These are phyloP conservation scores for Acrossocheilus fasciatus DNA, from an alignment of 2,797 vertebrate species.

Conservation along the genomic window DNA sequence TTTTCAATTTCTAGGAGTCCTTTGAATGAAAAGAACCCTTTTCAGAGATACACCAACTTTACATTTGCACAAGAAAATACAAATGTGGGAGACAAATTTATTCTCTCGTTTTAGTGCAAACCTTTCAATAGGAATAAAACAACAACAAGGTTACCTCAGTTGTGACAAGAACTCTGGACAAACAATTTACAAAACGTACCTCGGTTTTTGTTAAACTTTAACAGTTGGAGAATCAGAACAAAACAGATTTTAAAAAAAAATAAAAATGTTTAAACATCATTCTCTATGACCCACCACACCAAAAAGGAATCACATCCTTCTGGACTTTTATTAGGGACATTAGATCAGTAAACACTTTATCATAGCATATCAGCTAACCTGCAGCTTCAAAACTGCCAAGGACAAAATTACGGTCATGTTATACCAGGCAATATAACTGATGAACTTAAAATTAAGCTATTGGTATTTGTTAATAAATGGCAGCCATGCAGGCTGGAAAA, in stretches of 20 bases:
- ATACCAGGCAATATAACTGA: not conserved
- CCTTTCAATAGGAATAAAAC: constrained; percentile 32
- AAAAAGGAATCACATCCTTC: constrained; percentile 10
- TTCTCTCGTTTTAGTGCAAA: constrained; percentile 40
- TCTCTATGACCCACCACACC: not conserved
- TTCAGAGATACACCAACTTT: constrained; percentile 19
- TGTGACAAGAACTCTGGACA: constrained; percentile 12
- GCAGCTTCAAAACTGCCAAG: constrained; percentile 13
- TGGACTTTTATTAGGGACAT: constrained; percentile 11
- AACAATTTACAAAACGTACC: constrained; percentile 27
- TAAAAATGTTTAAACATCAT: not conserved
- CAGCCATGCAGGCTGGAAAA: not conserved
- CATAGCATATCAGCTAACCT: constrained; percentile 22
- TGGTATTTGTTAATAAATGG: not conserved
- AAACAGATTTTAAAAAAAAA: not conserved
- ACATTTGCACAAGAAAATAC: constrained; percentile 33
- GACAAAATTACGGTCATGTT: not conserved
- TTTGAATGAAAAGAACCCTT: constrained; percentile 11
- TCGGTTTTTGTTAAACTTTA: constrained; percentile 17
- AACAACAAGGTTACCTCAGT: constrained; percentile 29
- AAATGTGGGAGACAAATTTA: constrained; percentile 19
- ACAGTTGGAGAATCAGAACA: constrained; percentile 17
- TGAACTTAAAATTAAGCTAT: not conserved
- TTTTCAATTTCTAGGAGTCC: not conserved
- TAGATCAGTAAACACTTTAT: constrained; percentile 5